Percentiles rank a stretch among this genome's conserved stretches.
These are phyloP conservation scores for Tetramorium parvispinum DNA, from an alignment of 1,140 invertebrate genomes.

Conservation along the genomic window DNA sequence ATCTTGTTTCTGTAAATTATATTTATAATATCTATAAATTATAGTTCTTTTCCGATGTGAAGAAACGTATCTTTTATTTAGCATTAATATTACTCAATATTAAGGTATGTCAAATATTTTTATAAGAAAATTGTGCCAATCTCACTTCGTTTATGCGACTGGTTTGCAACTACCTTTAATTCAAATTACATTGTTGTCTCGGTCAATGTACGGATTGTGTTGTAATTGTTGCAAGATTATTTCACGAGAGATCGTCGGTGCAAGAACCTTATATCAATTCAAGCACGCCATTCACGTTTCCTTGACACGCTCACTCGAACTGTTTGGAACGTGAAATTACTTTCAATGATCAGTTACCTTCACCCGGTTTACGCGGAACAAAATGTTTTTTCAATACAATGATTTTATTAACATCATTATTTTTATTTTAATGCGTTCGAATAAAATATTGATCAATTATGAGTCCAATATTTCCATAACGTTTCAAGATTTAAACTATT, in stretches of 20 bases:
- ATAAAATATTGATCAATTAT: neutral
- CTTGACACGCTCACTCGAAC: constrained; percentile 66
- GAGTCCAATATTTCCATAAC: neutral
- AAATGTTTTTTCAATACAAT: constrained; percentile 47
- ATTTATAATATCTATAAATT: neutral
- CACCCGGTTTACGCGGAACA: constrained; percentile 65
- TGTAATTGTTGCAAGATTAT: constrained; percentile 37
- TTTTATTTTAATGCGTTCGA: neutral
- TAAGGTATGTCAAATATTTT: neutral
- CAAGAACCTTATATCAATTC: constrained; percentile 48
- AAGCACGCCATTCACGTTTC: constrained; percentile 47
- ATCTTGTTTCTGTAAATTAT: neutral
- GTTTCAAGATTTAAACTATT: neutral
- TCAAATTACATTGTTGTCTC: neutral
- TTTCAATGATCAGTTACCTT: constrained; percentile 75
- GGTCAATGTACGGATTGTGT: constrained; percentile 15
- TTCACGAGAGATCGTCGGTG: constrained; percentile 30
- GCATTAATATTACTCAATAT: too few relatives aligned
- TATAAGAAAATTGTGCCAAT: neutral
- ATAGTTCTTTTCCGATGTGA: neutral
- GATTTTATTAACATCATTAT: constrained; percentile 22
- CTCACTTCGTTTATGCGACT: neutral
- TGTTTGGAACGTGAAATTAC: constrained; percentile 72
- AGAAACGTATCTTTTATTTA: neutral
- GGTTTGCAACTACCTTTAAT: constrained; percentile 21